Base-by-base conservation (phyloP, 2,797 vertebrate genomes). In the Telmatherina bonti region DNA sequence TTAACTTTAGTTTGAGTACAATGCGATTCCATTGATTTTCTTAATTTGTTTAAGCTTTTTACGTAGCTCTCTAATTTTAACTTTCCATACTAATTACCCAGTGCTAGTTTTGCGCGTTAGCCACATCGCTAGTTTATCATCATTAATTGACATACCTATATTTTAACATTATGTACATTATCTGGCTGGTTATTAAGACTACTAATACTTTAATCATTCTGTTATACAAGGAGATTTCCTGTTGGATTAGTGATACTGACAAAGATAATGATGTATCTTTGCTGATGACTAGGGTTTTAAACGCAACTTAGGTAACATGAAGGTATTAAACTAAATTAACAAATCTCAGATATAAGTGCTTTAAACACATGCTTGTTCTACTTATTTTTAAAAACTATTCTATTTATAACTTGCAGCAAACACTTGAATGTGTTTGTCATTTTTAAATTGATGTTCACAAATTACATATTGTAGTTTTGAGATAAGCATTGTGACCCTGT, bases 51-150 rank as follows among this genome's bases (percentile, higher is more conserved):
- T 0, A 29, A 18, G 1, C 0, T 54, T 51, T 0, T 8, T 7
- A 11, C 11, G 20, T 24, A 20, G 13, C 7, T 0, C 24, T 0
- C 0, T 0, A 8, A 0, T 16, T 16, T 33, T 55, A 0, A 1
- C 2, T 20, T 1, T 20, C 7, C 7, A 20, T 18, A 15, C 15
- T 3, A 2, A 45, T 38, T 12, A 36, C 35, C 4, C 2, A 1
- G 26, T 38, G 12, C 24, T 24, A 18, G 11, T 41, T 65, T 15
- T 12, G 15, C 9, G 45, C 47, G 54, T 29, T 70, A 70, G 70
- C 66, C 12, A 27, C 11, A 55, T 74, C 55, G 61, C 62, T 79
- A 68, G 41, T n/a, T 45, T 20, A 18, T 18, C 38, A 18, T 16
- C 4, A 16, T 43, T 5, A 1, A 45, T n/a, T 20, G 0, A 20